Evolutionary conservation across 2,797 vertebrate genomes (phyloP).

Genomic region (Bradypodion pumilum): DNA sequence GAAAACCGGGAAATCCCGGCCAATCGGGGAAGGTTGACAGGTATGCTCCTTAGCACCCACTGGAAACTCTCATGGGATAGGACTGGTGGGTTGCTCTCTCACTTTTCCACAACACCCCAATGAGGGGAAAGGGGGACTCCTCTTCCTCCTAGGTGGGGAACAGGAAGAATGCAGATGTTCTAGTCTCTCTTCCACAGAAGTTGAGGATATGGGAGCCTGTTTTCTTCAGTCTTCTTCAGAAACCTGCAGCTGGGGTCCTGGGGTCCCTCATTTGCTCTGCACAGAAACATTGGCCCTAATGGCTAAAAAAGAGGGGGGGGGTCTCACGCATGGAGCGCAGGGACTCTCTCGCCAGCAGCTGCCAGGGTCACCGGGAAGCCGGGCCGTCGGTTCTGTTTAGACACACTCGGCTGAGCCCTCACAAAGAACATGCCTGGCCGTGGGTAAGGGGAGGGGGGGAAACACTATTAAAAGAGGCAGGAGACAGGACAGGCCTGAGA

Average conservation of each 20-base stretch:
- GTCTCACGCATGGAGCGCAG: background rate
- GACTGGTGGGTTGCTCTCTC: background rate
- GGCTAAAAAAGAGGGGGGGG: background rate
- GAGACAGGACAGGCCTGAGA: background rate
- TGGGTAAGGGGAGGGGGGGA: no score
- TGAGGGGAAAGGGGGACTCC: background rate
- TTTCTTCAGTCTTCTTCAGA: fast-evolving
- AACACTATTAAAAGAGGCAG: background rate
- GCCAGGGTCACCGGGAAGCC: background rate
- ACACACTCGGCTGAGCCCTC: conserved; percentile 1
- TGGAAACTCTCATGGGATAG: background rate
- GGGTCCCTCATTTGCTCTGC: background rate
- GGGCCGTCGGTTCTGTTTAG: conserved; percentile 19
- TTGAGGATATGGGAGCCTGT: fast-evolving
- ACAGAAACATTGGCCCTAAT: background rate
- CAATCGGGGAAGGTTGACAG: no score
- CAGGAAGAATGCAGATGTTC: no score
- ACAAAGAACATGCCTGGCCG: background rate
- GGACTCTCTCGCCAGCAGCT: background rate
- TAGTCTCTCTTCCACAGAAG: background rate
- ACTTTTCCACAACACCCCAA: background rate
- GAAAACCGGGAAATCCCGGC: no score
- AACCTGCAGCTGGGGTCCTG: background rate
- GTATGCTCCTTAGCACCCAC: background rate
- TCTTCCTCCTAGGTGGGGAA: fast-evolving